Percentiles rank a stretch among this genome's conserved stretches.
These are phyloP conservation scores for Eulemur rubriventer DNA, from an alignment of 2,797 vertebrate species.

Conservation along the genomic window DNA sequence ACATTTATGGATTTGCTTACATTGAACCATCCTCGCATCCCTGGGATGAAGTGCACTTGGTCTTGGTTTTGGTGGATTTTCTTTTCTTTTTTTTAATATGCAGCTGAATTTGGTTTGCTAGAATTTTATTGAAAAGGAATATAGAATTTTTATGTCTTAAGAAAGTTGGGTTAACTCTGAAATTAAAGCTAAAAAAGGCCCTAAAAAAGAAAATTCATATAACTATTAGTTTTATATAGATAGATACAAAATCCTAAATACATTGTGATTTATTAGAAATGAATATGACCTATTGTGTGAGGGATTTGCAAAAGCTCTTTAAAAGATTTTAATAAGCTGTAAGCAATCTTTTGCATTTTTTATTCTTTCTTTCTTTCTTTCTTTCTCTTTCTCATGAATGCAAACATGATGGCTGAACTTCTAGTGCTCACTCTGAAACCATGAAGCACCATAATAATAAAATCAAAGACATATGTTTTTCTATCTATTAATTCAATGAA, in stretches of 20 bases:
- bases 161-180: background rate
- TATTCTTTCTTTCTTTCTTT: fast-evolving
- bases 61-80: too few relatives aligned
- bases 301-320: background rate
- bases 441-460: background rate
- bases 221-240: background rate
- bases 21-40: too few relatives aligned
- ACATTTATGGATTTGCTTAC: too few relatives aligned
- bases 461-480: background rate
- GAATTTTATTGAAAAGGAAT: too few relatives aligned
- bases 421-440: background rate
- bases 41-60: too few relatives aligned
- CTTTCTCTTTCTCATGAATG: background rate
- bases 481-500: background rate
- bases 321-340: background rate
- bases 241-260: background rate
- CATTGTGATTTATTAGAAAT: background rate
- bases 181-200: background rate
- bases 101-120: too few relatives aligned
- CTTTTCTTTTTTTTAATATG: too few relatives aligned
- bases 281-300: background rate
- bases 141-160: background rate
- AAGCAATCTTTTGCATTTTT: background rate
- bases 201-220: background rate
- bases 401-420: background rate